Conservation (phyloP, 2,888 invertebrate genomes). For the Criorhina ranunculi region DNA sequence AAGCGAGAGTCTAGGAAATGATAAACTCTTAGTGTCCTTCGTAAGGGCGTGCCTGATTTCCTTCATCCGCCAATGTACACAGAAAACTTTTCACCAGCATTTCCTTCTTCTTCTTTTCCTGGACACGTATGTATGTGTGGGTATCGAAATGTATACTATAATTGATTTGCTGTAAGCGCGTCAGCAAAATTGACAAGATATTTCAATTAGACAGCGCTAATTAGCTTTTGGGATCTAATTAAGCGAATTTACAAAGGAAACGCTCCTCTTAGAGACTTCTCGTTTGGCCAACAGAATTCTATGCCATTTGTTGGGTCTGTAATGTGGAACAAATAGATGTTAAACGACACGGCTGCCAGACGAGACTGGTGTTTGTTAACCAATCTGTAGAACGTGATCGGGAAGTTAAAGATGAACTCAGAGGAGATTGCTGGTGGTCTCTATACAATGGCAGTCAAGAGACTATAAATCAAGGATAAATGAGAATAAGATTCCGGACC, state of each 20-base stretch:
- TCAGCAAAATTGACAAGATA: conserved; percentile 49
- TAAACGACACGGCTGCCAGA: conserved; percentile 2
- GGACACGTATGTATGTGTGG: conserved; percentile 4
- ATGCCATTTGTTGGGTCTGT: conserved; percentile 1
- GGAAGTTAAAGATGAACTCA: too few species aligned
- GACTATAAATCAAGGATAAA: too few species aligned
- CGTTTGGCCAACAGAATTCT: background rate
- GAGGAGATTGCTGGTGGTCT: too few species aligned
- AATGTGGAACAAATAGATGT: conserved; percentile 7
- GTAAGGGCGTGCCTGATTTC: background rate
- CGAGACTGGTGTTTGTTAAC: conserved; percentile 11
- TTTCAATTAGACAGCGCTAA: conserved; percentile 54
- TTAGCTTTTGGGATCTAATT: conserved; percentile 34
- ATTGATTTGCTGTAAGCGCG: conserved; percentile 39
- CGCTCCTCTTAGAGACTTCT: background rate
- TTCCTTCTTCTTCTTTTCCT: background rate
- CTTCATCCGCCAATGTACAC: background rate
- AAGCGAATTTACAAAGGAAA: conserved; percentile 29
- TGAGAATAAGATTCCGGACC: too few species aligned
- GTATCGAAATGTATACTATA: conserved; percentile 36
- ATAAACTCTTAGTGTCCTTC: too few species aligned
- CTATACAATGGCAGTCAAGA: too few species aligned
- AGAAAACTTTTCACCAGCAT: background rate
- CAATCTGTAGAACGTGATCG: too few species aligned
- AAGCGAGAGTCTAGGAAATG: too few species aligned